Conservation (phyloP, 2,888 invertebrate species). For the Cotesia congregata region DNA sequence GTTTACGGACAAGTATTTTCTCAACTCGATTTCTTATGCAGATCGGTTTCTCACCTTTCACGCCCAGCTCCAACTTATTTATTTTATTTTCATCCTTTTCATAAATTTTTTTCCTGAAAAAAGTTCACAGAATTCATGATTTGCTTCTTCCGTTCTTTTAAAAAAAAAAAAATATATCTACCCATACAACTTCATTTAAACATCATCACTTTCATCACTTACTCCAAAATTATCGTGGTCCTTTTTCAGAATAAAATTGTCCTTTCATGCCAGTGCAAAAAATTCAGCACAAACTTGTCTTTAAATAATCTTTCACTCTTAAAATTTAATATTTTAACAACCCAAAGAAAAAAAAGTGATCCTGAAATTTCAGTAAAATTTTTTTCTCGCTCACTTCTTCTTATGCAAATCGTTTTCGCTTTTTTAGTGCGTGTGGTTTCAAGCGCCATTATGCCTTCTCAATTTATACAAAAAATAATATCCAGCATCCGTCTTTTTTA, state of each 20-base stretch:
- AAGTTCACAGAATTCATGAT: neutral
- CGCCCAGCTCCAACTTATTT: constrained; percentile 42
- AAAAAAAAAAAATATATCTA: constrained; percentile 1
- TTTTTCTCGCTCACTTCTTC: constrained; percentile 11
- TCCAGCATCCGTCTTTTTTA: constrained; percentile 39
- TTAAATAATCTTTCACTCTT: neutral
- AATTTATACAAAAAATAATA: neutral
- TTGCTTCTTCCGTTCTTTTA: constrained; percentile 44
- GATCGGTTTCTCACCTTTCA: constrained; percentile 53
- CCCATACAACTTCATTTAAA: neutral
- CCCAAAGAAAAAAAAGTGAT: too few species aligned
- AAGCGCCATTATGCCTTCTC: neutral
- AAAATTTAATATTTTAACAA: too few species aligned
- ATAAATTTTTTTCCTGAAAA: constrained; percentile 26
- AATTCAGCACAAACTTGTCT: neutral
- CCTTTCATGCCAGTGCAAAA: neutral
- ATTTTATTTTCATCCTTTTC: constrained; percentile 40
- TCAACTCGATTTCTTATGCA: constrained; percentile 54
- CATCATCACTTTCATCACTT: neutral
- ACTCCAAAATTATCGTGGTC: too few species aligned
- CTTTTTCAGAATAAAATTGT: too few species aligned
- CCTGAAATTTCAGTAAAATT: neutral
- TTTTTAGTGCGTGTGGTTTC: neutral
- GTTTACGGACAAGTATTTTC: constrained; percentile 32
- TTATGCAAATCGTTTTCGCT: constrained; percentile 21